Evolutionary conservation across 1,140 invertebrate species (phyloP).

Genomic region (Apis cerana): DNA sequence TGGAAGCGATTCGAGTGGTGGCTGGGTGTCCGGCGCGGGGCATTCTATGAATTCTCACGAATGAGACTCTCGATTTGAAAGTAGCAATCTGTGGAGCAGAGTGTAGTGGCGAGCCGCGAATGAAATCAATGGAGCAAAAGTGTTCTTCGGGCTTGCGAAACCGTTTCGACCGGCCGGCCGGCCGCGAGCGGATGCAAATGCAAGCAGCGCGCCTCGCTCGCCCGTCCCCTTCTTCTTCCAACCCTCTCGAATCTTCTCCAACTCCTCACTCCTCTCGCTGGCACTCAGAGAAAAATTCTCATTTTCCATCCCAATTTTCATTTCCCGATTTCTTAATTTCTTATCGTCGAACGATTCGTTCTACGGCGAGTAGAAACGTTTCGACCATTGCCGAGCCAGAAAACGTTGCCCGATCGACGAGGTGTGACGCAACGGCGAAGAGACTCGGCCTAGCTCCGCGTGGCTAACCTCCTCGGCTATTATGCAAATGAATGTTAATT

Average conservation of each 20-base stretch:
- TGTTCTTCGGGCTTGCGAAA: slow-evolving; percentile 63
- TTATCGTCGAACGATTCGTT: too few relatives aligned
- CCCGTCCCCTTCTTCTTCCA: background rate
- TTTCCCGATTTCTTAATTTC: too few relatives aligned
- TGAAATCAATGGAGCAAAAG: slow-evolving; percentile 56
- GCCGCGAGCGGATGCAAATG: slow-evolving; percentile 46
- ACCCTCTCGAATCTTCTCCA: background rate
- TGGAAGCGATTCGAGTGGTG: slow-evolving; percentile 5
- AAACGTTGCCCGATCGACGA: background rate
- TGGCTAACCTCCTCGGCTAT: slow-evolving; percentile 67
- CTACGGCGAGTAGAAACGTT: too few relatives aligned
- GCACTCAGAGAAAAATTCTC: too few relatives aligned
- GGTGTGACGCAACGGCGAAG: slow-evolving; percentile 53
- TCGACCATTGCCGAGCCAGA: slow-evolving; percentile 25
- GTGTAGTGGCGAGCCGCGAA: slow-evolving; percentile 38
- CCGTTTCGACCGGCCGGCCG: slow-evolving; percentile 42
- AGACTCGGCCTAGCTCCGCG: slow-evolving; percentile 38
- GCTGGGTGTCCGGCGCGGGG: slow-evolving; percentile 52
- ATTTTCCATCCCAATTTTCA: background rate
- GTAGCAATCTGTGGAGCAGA: slow-evolving; percentile 42
- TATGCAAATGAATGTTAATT: slow-evolving; percentile 78
- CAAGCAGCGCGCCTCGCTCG: slow-evolving; percentile 22
- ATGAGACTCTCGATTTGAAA: slow-evolving; percentile 57
- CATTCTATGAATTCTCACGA: slow-evolving; percentile 66
- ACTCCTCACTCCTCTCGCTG: too few relatives aligned